Base-by-base conservation (phyloP, 2,797 vertebrate species). In the Eutrigla gurnardus region DNA sequence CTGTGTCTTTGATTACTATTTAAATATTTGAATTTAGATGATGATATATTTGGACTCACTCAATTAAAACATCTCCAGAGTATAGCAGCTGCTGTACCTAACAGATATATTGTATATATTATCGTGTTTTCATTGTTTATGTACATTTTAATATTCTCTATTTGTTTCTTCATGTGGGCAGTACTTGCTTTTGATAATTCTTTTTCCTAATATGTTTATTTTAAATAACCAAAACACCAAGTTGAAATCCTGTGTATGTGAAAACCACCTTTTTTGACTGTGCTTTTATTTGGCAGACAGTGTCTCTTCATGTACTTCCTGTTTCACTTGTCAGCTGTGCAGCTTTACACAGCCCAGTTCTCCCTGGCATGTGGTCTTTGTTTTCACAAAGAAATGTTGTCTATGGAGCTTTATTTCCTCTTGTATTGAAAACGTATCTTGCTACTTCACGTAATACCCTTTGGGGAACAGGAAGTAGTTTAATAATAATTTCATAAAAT, bases 311-410 rank as follows among this genome's bases (percentile, higher is more conserved):
- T 2, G 0, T 2, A 65, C 65, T 62, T 80, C 60, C 75, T 61
- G 12, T 78, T 52, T 59, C 2, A 35, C 3, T 54, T 1, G 8
- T 43, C 42, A 49, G 63, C 35, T 49, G 7, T 42, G 13, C 0
- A 36, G 6, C 78, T 84, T 83, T 35, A 75, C 17, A 0, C 7
- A 8, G 11, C 32, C 11, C 35, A 13, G 12, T 32, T 40, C 25
- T 15, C 15, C 3, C 35, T 59, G 53, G 32, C 79, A 79, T 74
- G 78, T 72, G 77, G 4, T 72, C 75, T 83, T 85, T 88, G 75
- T 87, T 87, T 78, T 80, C 68, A 73, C 57, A 81, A 62, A 79
- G 70, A 62, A 52, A 32, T 0, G 4, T 37, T 39, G 2, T 35
- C 7, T 32, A 0, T 35, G 7, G 8, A 3, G 40, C 45, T 52